Conservation (phyloP, 2,888 invertebrate species). For the Axea sp. region DNA sequence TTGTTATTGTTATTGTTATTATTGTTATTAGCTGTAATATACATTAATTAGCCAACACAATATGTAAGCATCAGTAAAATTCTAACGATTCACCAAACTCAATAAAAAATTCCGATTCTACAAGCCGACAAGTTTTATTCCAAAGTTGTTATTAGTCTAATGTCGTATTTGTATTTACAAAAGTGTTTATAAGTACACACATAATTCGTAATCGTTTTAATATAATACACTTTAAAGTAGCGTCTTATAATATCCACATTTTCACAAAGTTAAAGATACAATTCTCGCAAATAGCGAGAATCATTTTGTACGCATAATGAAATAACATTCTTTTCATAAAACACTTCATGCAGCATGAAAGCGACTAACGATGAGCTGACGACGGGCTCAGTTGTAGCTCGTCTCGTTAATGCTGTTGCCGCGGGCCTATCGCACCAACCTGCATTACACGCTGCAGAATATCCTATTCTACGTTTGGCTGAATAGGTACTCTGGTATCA, state of each 20-base stretch:
- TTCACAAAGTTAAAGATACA: conserved; percentile 54
- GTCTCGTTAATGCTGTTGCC: conserved; percentile 63
- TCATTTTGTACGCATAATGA: conserved; percentile 59
- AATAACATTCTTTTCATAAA: conserved; percentile 63
- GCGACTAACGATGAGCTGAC: conserved; percentile 62
- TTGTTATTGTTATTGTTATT: no score
- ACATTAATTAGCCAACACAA: no score
- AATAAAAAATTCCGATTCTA: no score
- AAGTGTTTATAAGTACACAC: no score
- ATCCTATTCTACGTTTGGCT: conserved; percentile 59
- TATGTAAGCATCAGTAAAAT: no score
- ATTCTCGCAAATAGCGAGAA: conserved; percentile 52
- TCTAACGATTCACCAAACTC: no score
- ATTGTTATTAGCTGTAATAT: no score
- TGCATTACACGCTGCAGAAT: conserved; percentile 59
- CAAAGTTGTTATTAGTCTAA: no score
- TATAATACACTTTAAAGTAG: conserved; percentile 30
- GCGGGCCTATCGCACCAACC: conserved; percentile 61
- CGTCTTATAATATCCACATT: conserved; percentile 35
- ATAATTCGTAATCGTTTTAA: conserved; percentile 37
- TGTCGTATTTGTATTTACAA: no score
- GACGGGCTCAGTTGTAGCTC: conserved; percentile 57
- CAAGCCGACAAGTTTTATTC: no score
- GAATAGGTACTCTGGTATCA: conserved; percentile 57
- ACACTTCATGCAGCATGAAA: conserved; percentile 58